These are phyloP conservation scores for Halichondria panicea DNA, from an alignment of 37 sponge, comb jelly and placozoan genomes.

Conservation along the genomic window DNA sequence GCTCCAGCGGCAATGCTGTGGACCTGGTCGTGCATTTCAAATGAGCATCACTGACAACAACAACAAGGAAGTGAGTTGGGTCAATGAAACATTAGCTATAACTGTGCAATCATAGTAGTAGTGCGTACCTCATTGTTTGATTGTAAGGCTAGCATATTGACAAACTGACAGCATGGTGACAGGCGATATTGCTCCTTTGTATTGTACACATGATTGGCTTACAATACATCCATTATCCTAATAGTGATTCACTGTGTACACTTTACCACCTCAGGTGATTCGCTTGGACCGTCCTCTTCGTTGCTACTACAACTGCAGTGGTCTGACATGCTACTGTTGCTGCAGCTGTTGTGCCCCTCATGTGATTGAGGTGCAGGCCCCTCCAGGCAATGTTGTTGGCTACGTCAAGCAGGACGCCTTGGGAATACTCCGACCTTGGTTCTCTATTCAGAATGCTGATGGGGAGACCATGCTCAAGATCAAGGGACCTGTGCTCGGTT, in stretches of 20 bases:
- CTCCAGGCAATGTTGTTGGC: slow-evolving; percentile 84
- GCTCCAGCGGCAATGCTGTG: slow-evolving; percentile 76
- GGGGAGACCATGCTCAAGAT: slow-evolving; percentile 78
- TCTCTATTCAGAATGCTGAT: slow-evolving; percentile 68
- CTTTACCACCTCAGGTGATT: slow-evolving; percentile 75
- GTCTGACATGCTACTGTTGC: slow-evolving; percentile 76
- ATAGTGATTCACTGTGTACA: not conserved
- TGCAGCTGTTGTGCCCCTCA: slow-evolving; percentile 85
- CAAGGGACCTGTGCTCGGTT: slow-evolving; percentile 61
- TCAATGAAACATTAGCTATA: too few species aligned
- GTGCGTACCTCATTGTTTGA: too few species aligned
- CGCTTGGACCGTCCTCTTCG: slow-evolving; percentile 80
- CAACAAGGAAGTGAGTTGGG: slow-evolving; percentile 60
- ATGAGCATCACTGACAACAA: slow-evolving; percentile 88
- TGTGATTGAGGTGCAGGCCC: slow-evolving; percentile 81
- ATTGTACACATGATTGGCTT: not conserved
- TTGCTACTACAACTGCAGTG: slow-evolving; percentile 66
- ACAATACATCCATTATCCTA: not conserved
- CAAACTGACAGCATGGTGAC: too few species aligned
- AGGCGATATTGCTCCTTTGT: slow-evolving; percentile 11
- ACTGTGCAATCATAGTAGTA: too few species aligned
- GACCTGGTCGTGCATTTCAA: slow-evolving; percentile 74
- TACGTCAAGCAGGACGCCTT: slow-evolving; percentile 79
- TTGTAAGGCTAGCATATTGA: too few species aligned
- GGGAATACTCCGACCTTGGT: slow-evolving; percentile 62